These are phyloP conservation scores for Momotus momota DNA, from an alignment of 2,797 vertebrate species.

Conservation along the genomic window DNA sequence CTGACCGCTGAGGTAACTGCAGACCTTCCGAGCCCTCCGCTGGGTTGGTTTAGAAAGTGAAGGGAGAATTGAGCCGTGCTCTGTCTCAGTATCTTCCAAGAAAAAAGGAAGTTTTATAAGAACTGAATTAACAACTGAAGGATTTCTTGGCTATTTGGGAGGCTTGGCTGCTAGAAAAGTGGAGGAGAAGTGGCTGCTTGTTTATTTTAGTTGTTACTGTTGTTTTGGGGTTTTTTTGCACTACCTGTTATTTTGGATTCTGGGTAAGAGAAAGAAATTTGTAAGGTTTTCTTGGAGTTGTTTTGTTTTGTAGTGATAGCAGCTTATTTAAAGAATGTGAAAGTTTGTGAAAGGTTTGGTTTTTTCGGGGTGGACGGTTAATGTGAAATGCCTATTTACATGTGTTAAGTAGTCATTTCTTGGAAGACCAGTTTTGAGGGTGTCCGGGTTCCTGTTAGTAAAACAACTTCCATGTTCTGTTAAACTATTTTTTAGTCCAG, in stretches of 20 bases:
- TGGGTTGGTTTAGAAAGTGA: background rate
- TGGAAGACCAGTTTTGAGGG: slow-evolving; percentile 2
- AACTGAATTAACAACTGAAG: background rate
- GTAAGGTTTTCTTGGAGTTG: background rate
- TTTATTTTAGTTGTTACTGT: background rate
- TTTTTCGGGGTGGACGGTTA: background rate
- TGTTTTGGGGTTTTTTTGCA: background rate
- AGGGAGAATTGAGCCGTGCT: background rate
- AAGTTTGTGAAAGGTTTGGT: background rate
- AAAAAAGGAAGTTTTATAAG: background rate
- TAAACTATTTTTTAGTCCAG: slow-evolving; percentile 17
- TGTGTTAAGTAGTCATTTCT: background rate
- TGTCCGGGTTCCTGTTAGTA: background rate
- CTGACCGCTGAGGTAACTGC: too few relatives aligned
- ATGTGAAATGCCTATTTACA: background rate
- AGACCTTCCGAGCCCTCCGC: background rate
- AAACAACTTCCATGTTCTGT: background rate
- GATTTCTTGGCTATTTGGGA: background rate
- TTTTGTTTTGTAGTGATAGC: background rate
- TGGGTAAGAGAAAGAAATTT: background rate
- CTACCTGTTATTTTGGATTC: background rate
- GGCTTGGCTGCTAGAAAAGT: background rate
- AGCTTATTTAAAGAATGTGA: background rate
- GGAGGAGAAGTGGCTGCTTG: background rate
- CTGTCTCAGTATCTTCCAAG: background rate